Percentiles rank a stretch among this genome's conserved stretches.
Evolutionary conservation across 2,888 invertebrate genomes (phyloP).

Genomic region (Molorchus minor): DNA sequence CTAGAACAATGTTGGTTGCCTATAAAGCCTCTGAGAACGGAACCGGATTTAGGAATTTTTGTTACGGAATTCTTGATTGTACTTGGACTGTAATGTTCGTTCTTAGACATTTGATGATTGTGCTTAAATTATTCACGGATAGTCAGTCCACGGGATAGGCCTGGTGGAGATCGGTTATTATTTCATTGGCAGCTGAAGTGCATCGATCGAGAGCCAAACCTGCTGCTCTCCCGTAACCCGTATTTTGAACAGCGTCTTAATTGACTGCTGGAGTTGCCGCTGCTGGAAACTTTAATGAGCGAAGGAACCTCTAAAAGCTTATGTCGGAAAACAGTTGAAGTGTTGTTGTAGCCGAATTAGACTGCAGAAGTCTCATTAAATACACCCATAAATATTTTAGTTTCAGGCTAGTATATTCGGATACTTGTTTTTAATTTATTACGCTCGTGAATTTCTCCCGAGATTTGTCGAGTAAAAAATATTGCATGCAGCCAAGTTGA

Average conservation of each 20-base stretch:
- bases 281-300: not conserved
- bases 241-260: not conserved
- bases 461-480: no score
- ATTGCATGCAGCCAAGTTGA: no score
- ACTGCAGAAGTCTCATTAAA: not conserved
- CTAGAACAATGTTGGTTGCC: no score
- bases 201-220: not conserved
- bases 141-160: not conserved
- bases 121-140: no score
- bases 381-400: constrained; percentile 2
- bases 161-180: not conserved
- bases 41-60: no score
- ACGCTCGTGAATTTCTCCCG: not conserved
- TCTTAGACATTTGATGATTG: no score
- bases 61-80: no score
- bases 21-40: no score
- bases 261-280: not conserved
- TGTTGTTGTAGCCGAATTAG: not conserved
- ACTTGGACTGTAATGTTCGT: no score
- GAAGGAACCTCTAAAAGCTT: not conserved
- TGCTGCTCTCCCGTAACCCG: not conserved
- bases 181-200: not conserved
- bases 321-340: constrained; percentile 1
- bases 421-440: not conserved
- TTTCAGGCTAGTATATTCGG: not conserved